phyloP scores from a whole-genome alignment of 2,888 invertebrate species.

The Brenthis ino region DNA sequence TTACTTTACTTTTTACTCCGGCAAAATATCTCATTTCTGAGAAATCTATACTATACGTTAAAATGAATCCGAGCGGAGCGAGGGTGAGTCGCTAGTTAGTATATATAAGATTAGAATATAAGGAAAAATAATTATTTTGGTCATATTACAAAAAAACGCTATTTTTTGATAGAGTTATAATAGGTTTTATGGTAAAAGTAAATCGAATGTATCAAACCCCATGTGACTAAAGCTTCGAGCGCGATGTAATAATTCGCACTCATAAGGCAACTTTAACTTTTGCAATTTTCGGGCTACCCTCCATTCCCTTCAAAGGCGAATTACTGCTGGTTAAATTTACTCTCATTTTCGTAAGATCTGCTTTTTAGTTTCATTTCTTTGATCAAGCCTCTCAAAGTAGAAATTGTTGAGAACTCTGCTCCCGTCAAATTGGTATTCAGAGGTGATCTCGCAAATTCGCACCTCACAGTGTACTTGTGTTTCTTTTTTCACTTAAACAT shows the following conservation, averaged over 20 bases:
- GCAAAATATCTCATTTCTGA: too few relatives aligned
- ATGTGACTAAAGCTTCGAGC: slow-evolving; percentile 1
- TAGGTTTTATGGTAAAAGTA: too few relatives aligned
- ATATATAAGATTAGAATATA: too few relatives aligned
- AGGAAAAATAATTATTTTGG: too few relatives aligned
- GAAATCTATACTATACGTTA: too few relatives aligned
- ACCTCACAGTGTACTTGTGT: slow-evolving; percentile 52
- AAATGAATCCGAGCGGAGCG: too few relatives aligned
- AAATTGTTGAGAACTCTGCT: slow-evolving; percentile 75
- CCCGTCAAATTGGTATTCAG: slow-evolving; percentile 71
- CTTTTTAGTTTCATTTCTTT: slow-evolving; percentile 81
- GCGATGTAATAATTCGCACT: slow-evolving; percentile 61
- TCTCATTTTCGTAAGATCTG: slow-evolving; percentile 71
- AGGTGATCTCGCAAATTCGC: slow-evolving; percentile 73
- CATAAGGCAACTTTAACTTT: slow-evolving; percentile 78
- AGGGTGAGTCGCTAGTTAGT: too few relatives aligned
- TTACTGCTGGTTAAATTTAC: slow-evolving; percentile 79
- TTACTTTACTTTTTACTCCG: too few relatives aligned
- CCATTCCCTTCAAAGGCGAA: slow-evolving; percentile 75
- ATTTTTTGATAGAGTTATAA: too few relatives aligned
- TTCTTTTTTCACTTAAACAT: slow-evolving; percentile 26
- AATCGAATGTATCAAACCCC: slow-evolving; percentile 1
- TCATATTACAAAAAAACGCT: too few relatives aligned
- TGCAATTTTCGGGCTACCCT: slow-evolving; percentile 70
- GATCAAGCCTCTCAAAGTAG: slow-evolving; percentile 75